Base-by-base conservation (phyloP, 2,888 invertebrate species). In the Autographa pulchrina region DNA sequence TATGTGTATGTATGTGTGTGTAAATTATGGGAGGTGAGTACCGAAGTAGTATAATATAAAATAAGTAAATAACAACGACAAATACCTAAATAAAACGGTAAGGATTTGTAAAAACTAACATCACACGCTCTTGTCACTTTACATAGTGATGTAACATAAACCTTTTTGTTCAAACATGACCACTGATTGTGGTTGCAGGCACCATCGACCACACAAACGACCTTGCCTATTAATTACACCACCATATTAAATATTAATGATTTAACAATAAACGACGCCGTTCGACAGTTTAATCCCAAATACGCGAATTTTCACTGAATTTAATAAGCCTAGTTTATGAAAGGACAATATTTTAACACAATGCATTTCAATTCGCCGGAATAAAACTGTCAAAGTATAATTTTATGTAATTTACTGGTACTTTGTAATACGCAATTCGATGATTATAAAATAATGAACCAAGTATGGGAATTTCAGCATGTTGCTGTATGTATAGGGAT, bases 331-430 rank as follows among this genome's bases (percentile, higher is more conserved):
- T 31, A 60, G 62, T 38, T 43, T 48, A 18, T 58, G 54, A 62
- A 74, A 66, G 62, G 70, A 77, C 75, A 80, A 78, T 81, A 78
- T 81, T 76, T 76, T 62, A 78, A 77, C 73, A 71, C 73, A 80
- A 63, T 77, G 18, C 18, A 69, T 70, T 81, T 71, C 63, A 80
- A 72, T 68, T 76, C 35, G 18, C 14, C 32, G 31, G 62, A 58
- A 41, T 41, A 72, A 60, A 77, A 76, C 62, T 56, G 66, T 31
- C 60, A 64, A 54, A 38, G 65, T 60, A 13, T 31, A 68, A 72
- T 59, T 41, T 2, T 65, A 65, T 43, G 13, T 61, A 68, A 72
- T 14, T 16, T n/a, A 6, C 38, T 59, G 32, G 60, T 60, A 56
- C 68, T 68, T 48, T 48, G n/a, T 48, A 48, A 61, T 76, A 56